Evolutionary conservation across 2,797 vertebrate species (phyloP).

Genomic region (Limnodromus scolopaceus): DNA sequence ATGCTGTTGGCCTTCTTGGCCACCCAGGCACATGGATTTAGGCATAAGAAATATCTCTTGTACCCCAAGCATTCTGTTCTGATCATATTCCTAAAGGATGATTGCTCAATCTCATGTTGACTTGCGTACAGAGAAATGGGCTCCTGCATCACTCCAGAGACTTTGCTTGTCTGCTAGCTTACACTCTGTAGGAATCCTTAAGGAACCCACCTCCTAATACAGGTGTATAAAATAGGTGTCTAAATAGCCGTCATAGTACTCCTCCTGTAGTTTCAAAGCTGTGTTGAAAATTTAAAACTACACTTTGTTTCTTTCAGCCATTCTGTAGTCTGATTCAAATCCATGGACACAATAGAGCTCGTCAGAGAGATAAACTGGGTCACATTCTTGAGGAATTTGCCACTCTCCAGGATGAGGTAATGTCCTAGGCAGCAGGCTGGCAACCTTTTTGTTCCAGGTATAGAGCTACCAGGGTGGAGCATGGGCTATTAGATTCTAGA

Average conservation of each 20-base stretch:
- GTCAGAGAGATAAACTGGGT: slow-evolving; percentile 97
- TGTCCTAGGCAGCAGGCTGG: neutral
- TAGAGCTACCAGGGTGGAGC: neutral
- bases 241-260: neutral
- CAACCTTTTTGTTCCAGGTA: neutral
- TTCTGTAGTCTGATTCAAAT: slow-evolving; percentile 99
- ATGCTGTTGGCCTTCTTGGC: neutral
- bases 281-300: neutral
- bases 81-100: neutral
- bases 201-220: neutral
- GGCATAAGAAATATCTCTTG: neutral
- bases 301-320: slow-evolving; percentile 79
- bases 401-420: slow-evolving; percentile 97
- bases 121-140: neutral
- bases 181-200: neutral
- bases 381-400: slow-evolving; percentile 99
- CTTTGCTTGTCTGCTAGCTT: neutral
- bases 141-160: neutral
- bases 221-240: neutral
- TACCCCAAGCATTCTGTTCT: neutral
- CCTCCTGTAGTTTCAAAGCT: neutral
- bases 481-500: neutral
- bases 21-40: neutral
- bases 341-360: slow-evolving; percentile 96
- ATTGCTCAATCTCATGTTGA: neutral